Percentiles rank a stretch among this genome's conserved stretches.
phyloP scores from a whole-genome alignment of 2,113 vertebrate genomes.

The Stegostoma tigrinum region DNA sequence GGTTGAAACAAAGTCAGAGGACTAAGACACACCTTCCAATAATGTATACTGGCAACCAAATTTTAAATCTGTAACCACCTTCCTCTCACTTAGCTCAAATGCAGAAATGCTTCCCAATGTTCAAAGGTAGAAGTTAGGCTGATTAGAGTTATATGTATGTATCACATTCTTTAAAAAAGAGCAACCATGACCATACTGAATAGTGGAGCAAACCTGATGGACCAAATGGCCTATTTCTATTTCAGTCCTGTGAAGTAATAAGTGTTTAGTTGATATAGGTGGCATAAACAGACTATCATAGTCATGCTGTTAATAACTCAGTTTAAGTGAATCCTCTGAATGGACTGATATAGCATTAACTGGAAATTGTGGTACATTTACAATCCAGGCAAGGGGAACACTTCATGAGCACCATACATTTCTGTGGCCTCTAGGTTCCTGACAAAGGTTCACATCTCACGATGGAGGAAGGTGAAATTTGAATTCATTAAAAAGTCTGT shows the following conservation, averaged over 20 bases:
- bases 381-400: not conserved
- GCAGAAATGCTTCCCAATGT: not conserved
- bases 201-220: no score
- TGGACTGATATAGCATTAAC: not conserved
- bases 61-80: not conserved
- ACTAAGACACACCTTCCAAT: not conserved
- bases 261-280: not conserved
- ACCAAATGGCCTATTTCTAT: no score
- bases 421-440: not conserved
- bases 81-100: not conserved
- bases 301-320: not conserved
- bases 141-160: not conserved
- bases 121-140: not conserved
- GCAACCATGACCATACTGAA: no score
- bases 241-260: no score
- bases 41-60: not conserved
- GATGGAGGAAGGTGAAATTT: no score
- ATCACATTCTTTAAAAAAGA: not conserved
- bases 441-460: no score
- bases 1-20: not conserved
- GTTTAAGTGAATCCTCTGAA: not conserved
- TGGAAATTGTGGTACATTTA: not conserved
- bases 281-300: no score
- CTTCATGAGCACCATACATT: not conserved
- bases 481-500: no score